These are phyloP conservation scores for Bubo scandiacus DNA, from an alignment of 2,113 vertebrate genomes.

Conservation along the genomic window DNA sequence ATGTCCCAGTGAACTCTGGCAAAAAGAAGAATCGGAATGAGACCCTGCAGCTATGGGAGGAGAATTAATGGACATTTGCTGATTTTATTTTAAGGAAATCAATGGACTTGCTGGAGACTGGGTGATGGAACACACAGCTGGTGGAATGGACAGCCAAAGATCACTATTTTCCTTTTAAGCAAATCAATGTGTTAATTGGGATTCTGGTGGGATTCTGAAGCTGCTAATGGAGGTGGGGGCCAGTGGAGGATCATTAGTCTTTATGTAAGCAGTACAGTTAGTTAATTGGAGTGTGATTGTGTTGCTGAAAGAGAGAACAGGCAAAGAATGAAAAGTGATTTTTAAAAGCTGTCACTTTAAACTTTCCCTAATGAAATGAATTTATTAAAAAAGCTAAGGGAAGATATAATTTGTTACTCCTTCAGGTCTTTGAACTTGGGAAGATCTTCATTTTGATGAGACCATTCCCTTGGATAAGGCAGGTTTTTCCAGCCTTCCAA, in stretches of 20 bases:
- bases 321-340: conserved; percentile 17
- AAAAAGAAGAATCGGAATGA: not conserved
- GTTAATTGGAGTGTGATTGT: conserved; percentile 41
- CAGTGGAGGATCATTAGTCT: conserved; percentile 45
- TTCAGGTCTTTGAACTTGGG: conserved; percentile 2
- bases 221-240: conserved; percentile 44
- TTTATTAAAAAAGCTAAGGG: not conserved
- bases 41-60: conserved; percentile 5
- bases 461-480: not conserved
- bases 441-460: not conserved
- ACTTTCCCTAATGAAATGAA: not conserved
- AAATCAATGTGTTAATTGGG: conserved; percentile 67
- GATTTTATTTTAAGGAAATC: conserved; percentile 49
- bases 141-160: conserved; percentile 46
- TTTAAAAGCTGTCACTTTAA: conserved; percentile 46
- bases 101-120: conserved; percentile 34
- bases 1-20: not conserved
- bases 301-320: not conserved
- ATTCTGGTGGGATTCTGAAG: conserved; percentile 62
- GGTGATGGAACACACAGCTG: conserved; percentile 58
- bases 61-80: conserved; percentile 19
- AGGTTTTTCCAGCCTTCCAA: conserved; percentile 44
- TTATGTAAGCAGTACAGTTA: conserved; percentile 34
- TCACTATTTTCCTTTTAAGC: conserved; percentile 61
- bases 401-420: conserved; percentile 3